These are phyloP conservation scores for Lepisosteus oculatus DNA, from an alignment of 2,113 vertebrate species.

Conservation along the genomic window DNA sequence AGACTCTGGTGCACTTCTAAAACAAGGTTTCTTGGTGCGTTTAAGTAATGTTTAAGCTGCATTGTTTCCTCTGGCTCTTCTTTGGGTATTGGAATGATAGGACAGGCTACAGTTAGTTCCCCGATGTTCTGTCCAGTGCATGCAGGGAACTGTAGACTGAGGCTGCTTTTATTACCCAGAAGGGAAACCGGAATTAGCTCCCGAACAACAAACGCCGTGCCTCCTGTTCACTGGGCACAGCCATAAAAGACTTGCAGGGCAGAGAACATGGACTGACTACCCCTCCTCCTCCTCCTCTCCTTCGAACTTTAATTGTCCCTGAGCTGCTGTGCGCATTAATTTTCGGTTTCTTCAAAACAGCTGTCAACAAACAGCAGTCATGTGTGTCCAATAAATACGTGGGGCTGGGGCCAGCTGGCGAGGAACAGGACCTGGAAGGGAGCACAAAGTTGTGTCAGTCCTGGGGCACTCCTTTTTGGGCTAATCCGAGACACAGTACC, in stretches of 20 bases:
- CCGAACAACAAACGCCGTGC: constrained; percentile 25
- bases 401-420: constrained; percentile 1
- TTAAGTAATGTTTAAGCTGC: too few relatives aligned
- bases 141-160: too few relatives aligned
- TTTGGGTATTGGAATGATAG: not conserved
- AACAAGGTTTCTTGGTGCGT: too few relatives aligned
- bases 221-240: constrained; percentile 7
- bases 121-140: too few relatives aligned
- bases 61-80: too few relatives aligned
- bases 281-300: constrained; percentile 34
- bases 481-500: too few relatives aligned
- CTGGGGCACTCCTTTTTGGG: not conserved
- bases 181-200: constrained; percentile 35
- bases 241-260: constrained; percentile 28
- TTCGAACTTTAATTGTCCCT: constrained; percentile 52
- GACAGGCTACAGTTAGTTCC: not conserved
- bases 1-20: too few relatives aligned
- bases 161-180: constrained; percentile 32
- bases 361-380: constrained; percentile 44
- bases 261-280: constrained; percentile 37
- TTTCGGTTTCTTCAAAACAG: constrained; percentile 44
- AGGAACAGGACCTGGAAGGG: not conserved
- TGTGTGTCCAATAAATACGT: constrained; percentile 6
- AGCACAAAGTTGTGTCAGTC: not conserved
- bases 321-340: constrained; percentile 36